Conservation (phyloP, 2,888 invertebrate species). For the Ophioninae sp. region DNA sequence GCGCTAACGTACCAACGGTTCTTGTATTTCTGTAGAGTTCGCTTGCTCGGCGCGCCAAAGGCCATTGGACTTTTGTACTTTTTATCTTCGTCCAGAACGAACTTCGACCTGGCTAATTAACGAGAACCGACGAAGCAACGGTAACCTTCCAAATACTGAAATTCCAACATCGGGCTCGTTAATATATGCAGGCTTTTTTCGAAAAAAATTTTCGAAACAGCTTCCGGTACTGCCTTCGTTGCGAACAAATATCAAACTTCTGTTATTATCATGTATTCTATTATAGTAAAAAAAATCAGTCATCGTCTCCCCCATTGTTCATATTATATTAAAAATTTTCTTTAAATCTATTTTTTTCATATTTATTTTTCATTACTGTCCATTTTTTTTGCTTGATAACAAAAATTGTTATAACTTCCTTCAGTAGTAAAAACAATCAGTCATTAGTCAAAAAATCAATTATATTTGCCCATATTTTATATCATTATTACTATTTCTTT, state of each 20-base stretch:
- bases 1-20: conserved; percentile 18
- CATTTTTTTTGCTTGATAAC: background rate
- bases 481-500: too few species aligned
- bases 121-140: conserved; percentile 35
- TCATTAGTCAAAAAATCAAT: too few species aligned
- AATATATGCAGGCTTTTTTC: conserved; percentile 17
- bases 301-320: too few species aligned
- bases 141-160: conserved; percentile 13
- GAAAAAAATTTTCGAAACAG: background rate
- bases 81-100: conserved; percentile 53
- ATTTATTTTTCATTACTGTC: too few species aligned
- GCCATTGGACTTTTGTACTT: conserved; percentile 46
- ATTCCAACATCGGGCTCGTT: conserved; percentile 34
- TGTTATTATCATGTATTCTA: too few species aligned
- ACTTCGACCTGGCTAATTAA: conserved; percentile 61
- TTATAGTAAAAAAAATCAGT: too few species aligned
- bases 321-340: too few species aligned
- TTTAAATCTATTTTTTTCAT: too few species aligned
- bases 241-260: too few species aligned
- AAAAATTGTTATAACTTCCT: background rate
- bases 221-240: too few species aligned
- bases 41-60: background rate
- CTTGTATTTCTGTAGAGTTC: conserved; percentile 2
- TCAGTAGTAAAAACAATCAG: too few species aligned
- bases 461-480: too few species aligned